Evolutionary conservation across 2,113 vertebrate genomes (phyloP), one percentile per base, ranked within the genome.

Genomic region (Eudyptes chrysolophus): DNA sequence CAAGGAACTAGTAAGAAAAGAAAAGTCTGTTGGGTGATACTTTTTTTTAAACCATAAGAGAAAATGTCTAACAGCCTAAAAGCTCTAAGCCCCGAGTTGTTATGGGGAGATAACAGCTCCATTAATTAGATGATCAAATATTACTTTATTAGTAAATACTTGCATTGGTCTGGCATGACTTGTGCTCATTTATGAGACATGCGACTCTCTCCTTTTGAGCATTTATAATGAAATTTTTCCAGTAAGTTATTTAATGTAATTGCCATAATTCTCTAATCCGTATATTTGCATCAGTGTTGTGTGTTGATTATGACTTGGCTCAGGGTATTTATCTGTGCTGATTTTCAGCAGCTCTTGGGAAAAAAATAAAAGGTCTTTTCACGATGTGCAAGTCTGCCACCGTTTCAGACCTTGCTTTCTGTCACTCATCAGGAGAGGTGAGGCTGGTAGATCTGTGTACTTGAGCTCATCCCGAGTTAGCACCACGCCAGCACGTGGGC

Each of bases 91-190:
- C 34, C 46, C 0, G 1, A 10, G 24, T 84, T 89, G 71, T 89
- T 86, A 72, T 7, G 3, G 34, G 61, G 44, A 88, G 79, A 87
- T 79, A 95, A 94, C 36, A 80, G 55, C 57, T 90, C 49, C 1
- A 6, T 76, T 96, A 94, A 90, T 87, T 88, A 91, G 74, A 65
- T 77, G 38, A 81, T 81, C 78, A 94, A 75, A 75, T 90, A 80
- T 57, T 87, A 69, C 36, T 64, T 65, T 90, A 78, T 88, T 89
- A 64, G 70, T 79, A 79, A 89, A 64, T 84, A 88, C 68, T 89
- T 83, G 44, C 18, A 38, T 36, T 83, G 62, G 62, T 51, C 70
- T 79, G 64, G 42, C 46, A 61, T 26, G 75, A 36, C 46, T 85
- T 69, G 6, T 65, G 74, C 84, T 91, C 61, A 10, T 34, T 88